Evolutionary conservation across 2,888 invertebrate genomes (phyloP).

Genomic region (Leucozona laternaria): DNA sequence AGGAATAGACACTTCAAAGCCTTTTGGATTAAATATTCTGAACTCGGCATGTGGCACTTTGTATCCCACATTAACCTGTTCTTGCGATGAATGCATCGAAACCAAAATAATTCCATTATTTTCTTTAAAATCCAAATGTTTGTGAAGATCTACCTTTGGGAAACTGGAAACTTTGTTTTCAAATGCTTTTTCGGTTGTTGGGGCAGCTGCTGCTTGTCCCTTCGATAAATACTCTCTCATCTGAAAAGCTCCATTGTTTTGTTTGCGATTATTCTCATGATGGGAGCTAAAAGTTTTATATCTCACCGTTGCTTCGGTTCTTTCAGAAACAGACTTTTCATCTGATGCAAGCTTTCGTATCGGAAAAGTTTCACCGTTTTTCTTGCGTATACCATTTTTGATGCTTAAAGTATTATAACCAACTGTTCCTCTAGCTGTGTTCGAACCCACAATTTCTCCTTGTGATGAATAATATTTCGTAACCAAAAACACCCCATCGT

Average conservation of each 20-base stretch:
- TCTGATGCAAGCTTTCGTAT: background rate
- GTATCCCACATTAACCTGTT: constrained; percentile 76
- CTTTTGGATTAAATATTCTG: constrained; percentile 84
- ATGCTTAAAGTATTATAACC: background rate
- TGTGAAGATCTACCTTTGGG: background rate
- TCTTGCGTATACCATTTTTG: background rate
- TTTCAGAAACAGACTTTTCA: background rate
- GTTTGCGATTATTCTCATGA: background rate
- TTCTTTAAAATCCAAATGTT: constrained; percentile 78
- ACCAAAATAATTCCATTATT: constrained; percentile 77
- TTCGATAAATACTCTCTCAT: background rate
- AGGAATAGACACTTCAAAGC: constrained; percentile 85
- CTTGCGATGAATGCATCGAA: constrained; percentile 84
- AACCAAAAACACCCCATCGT: constrained; percentile 77
- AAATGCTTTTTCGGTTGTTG: background rate
- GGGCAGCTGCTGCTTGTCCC: background rate
- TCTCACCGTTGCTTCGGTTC: background rate
- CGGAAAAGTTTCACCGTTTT: background rate
- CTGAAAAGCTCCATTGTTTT: background rate
- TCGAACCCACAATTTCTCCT: background rate
- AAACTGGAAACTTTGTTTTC: constrained; percentile 82
- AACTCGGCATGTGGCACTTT: constrained; percentile 83
- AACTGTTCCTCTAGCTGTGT: background rate
- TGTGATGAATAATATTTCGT: background rate
- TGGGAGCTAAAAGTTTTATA: background rate